Evolutionary conservation across 37 sponge, comb jelly and placozoan species (phyloP).

Genomic region (Spongilla lacustris): DNA sequence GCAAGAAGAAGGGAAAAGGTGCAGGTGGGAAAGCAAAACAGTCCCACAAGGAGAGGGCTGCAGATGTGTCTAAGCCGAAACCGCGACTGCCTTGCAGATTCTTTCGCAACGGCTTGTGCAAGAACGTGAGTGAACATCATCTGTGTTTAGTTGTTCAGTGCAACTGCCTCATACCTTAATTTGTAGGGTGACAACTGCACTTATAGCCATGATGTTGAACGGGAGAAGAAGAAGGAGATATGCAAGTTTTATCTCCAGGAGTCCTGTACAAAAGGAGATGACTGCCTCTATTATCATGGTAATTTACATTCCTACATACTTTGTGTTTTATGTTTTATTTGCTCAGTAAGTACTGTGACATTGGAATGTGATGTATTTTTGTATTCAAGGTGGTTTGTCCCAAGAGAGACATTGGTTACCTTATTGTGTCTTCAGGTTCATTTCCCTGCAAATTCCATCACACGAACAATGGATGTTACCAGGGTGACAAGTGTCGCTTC

Average conservation of each 20-base stretch:
- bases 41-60: slow-evolving; percentile 3
- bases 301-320: background rate
- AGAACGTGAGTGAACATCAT: slow-evolving; percentile 54
- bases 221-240: slow-evolving; percentile 80
- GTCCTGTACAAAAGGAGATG: slow-evolving; percentile 78
- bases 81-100: slow-evolving; percentile 59
- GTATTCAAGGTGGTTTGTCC: background rate
- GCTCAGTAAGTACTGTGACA: background rate
- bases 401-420: background rate
- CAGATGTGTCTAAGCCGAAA: slow-evolving; percentile 2
- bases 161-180: background rate
- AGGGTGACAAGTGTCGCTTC: slow-evolving; percentile 83
- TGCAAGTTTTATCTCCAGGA: slow-evolving; percentile 89
- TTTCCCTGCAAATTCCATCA: slow-evolving; percentile 94
- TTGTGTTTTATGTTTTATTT: background rate
- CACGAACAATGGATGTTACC: slow-evolving; percentile 62
- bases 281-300: slow-evolving; percentile 88
- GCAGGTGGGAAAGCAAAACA: slow-evolving; percentile 33
- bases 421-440: slow-evolving; percentile 30
- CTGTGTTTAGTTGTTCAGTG: background rate
- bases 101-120: slow-evolving; percentile 62
- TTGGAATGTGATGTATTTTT: background rate
- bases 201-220: slow-evolving; percentile 65
- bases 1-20: slow-evolving; percentile 7
- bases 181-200: slow-evolving; percentile 75